Conservation (phyloP, 2,797 vertebrate species). For the Dryobates pubescens region DNA sequence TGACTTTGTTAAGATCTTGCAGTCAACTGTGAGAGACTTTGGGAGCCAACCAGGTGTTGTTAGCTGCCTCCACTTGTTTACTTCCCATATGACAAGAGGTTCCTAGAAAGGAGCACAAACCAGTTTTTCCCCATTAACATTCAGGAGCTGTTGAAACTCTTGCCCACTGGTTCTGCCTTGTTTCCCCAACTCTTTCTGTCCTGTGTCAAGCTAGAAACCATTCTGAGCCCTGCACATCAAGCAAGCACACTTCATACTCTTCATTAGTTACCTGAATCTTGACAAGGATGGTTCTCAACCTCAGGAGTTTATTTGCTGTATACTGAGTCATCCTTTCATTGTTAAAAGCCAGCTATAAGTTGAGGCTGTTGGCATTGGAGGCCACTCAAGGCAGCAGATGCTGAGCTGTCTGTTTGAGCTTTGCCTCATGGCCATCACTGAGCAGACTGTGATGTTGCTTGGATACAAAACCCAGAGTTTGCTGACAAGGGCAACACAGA, state of each 20-base stretch:
- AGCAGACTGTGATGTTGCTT: neutral
- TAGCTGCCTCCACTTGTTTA: neutral
- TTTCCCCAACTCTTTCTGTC: neutral
- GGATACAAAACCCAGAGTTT: neutral
- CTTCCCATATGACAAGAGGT: neutral
- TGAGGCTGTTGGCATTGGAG: neutral
- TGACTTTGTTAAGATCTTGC: neutral
- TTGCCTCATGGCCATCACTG: accelerated
- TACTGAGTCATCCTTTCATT: neutral
- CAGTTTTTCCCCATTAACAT: neutral
- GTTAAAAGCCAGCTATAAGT: neutral
- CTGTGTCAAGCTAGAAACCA: neutral
- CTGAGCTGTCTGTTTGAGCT: neutral
- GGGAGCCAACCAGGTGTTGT: neutral
- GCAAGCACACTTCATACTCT: neutral
- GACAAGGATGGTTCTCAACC: neutral
- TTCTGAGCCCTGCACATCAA: neutral
- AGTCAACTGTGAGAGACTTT: neutral
- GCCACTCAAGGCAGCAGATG: neutral
- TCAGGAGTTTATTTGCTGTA: neutral
- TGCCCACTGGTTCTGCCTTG: neutral
- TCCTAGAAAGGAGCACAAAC: neutral
- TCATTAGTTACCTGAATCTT: neutral
- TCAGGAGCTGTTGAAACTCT: neutral
- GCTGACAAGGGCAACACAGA: neutral